These are phyloP conservation scores for Lepidotrigona ventralis DNA, from an alignment of 1,140 invertebrate species.

Conservation along the genomic window DNA sequence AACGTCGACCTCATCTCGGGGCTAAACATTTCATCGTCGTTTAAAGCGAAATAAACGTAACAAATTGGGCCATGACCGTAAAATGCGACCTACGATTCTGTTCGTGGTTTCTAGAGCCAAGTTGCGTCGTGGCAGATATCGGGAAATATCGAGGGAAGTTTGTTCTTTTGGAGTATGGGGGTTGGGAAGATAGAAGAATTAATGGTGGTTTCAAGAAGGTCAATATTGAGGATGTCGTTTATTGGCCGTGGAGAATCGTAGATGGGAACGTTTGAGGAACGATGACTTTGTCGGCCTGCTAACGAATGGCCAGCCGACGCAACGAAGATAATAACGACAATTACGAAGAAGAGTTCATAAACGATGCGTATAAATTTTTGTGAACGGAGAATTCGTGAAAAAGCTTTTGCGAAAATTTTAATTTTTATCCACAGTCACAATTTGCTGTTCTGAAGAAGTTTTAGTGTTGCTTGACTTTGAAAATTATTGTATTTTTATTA, in stretches of 20 bases:
- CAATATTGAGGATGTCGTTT: slow-evolving; percentile 7
- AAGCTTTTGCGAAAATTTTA: too few relatives aligned
- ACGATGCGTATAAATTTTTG: too few relatives aligned
- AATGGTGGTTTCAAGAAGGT: slow-evolving; percentile 6
- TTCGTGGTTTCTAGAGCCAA: too few relatives aligned
- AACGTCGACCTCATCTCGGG: too few relatives aligned
- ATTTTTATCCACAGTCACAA: too few relatives aligned
- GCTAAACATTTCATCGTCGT: neutral
- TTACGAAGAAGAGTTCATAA: neutral
- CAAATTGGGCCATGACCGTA: neutral
- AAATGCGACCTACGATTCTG: neutral
- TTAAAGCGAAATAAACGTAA: neutral
- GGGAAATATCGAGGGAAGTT: neutral
- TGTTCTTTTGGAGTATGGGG: neutral
- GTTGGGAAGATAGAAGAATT: neutral
- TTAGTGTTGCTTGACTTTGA: too few relatives aligned
- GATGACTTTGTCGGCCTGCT: neutral
- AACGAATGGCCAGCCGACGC: neutral
- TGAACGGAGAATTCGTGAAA: too few relatives aligned
- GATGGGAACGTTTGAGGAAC: neutral
- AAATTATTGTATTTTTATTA: too few relatives aligned
- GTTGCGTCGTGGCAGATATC: neutral
- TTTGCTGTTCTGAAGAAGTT: too few relatives aligned
- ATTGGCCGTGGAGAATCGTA: neutral
- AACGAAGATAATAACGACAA: slow-evolving; percentile 11